A percentile compares a stretch with the other conserved stretches of the same genome.
These are phyloP conservation scores for Dicyrtoma fusca DNA, from an alignment of 2,888 invertebrate genomes.

Conservation along the genomic window DNA sequence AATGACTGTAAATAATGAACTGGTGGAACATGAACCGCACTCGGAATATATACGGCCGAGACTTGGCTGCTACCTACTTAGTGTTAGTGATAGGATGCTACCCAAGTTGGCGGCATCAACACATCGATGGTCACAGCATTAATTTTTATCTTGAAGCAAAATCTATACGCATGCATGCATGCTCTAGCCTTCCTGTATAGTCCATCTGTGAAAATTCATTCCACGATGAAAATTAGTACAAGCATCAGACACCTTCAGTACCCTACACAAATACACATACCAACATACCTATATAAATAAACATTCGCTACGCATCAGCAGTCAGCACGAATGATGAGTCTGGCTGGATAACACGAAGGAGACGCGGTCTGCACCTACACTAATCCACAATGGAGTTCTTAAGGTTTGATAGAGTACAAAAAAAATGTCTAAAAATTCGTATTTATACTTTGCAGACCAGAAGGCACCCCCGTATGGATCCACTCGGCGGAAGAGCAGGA, in stretches of 20 bases:
- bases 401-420: background rate
- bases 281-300: too few relatives aligned
- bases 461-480: constrained; percentile 24
- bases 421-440: background rate
- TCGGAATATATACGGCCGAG: background rate
- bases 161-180: constrained; percentile 14
- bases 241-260: background rate
- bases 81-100: too few relatives aligned
- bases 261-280: too few relatives aligned
- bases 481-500: background rate
- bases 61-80: too few relatives aligned
- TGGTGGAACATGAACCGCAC: constrained; percentile 20
- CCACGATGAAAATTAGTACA: background rate
- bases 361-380: too few relatives aligned
- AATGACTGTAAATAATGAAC: constrained; percentile 14
- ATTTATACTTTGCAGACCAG: background rate
- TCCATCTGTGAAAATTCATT: too few relatives aligned
- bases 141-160: constrained; percentile 6
- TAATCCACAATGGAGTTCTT: background rate
- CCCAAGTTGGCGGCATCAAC: background rate
- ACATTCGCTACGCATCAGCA: too few relatives aligned
- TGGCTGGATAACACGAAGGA: too few relatives aligned
- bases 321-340: too few relatives aligned
- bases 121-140: constrained; percentile 23
- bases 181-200: background rate